Percentiles rank a stretch among this genome's conserved stretches.
Evolutionary conservation across 2,113 vertebrate genomes (phyloP).

Genomic region (Indicator indicator): DNA sequence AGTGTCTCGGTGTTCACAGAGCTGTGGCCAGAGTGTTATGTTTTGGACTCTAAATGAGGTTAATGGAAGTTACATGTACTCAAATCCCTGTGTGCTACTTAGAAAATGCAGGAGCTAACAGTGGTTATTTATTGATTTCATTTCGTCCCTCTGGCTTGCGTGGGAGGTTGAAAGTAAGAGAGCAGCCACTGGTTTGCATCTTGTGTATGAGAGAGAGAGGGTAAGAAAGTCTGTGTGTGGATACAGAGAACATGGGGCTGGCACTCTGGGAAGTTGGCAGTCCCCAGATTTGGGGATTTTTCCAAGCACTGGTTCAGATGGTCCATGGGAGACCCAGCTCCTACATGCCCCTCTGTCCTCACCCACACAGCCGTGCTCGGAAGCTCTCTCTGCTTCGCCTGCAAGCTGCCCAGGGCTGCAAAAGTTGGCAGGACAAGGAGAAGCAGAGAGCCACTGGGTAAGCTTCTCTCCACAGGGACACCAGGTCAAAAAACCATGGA

Average conservation of each 20-base stretch:
- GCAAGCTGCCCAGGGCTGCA: background rate
- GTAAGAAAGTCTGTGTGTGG: background rate
- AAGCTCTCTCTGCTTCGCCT: background rate
- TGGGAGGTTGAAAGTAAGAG: slow-evolving; percentile 14
- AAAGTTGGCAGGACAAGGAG: background rate
- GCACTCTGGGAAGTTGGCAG: background rate
- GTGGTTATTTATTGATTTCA: slow-evolving; percentile 55
- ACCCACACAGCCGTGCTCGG: background rate
- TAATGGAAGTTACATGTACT: slow-evolving; percentile 49
- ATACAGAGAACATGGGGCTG: background rate
- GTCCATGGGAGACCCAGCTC: background rate
- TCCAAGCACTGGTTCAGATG: background rate
- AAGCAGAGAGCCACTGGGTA: background rate
- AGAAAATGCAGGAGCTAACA: slow-evolving; percentile 45
- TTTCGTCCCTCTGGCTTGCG: background rate
- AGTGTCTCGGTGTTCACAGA: background rate
- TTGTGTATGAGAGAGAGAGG: background rate
- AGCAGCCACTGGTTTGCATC: background rate
- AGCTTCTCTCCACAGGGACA: background rate
- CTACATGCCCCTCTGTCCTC: background rate
- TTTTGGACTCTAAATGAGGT: slow-evolving; percentile 30
- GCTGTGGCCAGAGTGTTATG: background rate
- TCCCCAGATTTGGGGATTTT: background rate
- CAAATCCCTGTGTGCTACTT: background rate
- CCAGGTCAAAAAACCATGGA: background rate